Evolutionary conservation across 2,888 invertebrate genomes (phyloP), one percentile per base, ranked within the genome.

Genomic region (Rhagium mordax): DNA sequence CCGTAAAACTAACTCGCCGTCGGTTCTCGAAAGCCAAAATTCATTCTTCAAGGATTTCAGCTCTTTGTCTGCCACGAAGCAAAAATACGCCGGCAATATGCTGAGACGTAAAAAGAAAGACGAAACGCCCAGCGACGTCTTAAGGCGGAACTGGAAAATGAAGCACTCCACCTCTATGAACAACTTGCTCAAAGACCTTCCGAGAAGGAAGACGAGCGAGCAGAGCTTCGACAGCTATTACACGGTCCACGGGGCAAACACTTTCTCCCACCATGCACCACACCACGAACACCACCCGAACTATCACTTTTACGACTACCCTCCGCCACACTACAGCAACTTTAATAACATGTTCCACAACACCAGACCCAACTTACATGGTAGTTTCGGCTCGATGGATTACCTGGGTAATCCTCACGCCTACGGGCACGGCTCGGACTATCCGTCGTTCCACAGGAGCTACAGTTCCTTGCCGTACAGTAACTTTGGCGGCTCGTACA

Each of bases 91-190:
- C 6, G 41, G 49, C 13, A 68, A 51, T 53, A 24, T 70, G 20
- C 10, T 47, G 18, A 67, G 74, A 49, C 72, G 68, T 15, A 79
- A 74, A 71, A 77, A 75, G 66, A 79, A 78, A 24, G 82, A 82
- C n/a, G 81, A 81, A 49, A 82, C 79, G n/a, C 85, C 85, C 0
- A 81, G 80, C 16, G 85, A 85, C 33, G 74, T 85, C 13, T 66
- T 85, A 15, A 83, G 80, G 59, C 79, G 82, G n/a, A 83, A 82
- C 65, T 81, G 81, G 81, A 87, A 85, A 78, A 82, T 87, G 59
- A 88, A 88, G 79, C 88, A 88, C 76, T 88, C 88, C 18, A 81
- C 84, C 29, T 88, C 88, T 10, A 84, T 88, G 85, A 86, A 86
- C 24, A 87, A 86, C 78, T 78, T 88, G 64, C 77, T 82, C 5